Conservation (phyloP, 2,888 invertebrate species). For the Adelphocoris suturalis region DNA sequence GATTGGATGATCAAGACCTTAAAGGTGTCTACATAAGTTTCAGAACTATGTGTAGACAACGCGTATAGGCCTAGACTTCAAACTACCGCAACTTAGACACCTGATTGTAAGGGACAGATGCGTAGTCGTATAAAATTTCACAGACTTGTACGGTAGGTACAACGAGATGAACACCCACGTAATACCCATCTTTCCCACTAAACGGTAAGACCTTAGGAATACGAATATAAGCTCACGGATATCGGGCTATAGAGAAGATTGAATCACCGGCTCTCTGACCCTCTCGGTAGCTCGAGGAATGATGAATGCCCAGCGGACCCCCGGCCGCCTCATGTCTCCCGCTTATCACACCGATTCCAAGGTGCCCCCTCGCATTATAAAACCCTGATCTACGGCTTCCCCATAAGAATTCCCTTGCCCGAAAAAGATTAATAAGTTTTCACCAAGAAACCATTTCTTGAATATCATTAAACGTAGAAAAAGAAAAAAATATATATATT, state of each 20-base stretch:
- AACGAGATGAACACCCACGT: no score
- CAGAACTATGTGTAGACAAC: no score
- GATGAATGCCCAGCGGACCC: constrained; percentile 40
- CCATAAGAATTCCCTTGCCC: not conserved
- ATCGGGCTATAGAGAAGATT: not conserved
- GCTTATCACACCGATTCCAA: constrained; percentile 36
- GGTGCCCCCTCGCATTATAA: constrained; percentile 42
- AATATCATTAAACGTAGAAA: not conserved
- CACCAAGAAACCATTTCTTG: constrained; percentile 39
- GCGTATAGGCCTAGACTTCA: no score
- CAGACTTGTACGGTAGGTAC: no score
- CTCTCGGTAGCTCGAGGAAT: not conserved
- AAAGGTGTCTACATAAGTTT: no score
- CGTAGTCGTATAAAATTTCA: no score
- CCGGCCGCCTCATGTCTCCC: constrained; percentile 29
- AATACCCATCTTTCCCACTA: no score
- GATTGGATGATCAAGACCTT: no score
- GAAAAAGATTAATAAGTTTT: constrained; percentile 42
- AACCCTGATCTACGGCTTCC: constrained; percentile 9
- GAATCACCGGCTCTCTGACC: not conserved
- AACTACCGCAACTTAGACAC: no score
- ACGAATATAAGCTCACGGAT: not conserved
- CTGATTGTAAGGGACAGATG: no score
- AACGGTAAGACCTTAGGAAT: no score
- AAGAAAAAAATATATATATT: not conserved